Base-by-base conservation (phyloP, 2,113 vertebrate genomes). In the Cromileptes altivelis region DNA sequence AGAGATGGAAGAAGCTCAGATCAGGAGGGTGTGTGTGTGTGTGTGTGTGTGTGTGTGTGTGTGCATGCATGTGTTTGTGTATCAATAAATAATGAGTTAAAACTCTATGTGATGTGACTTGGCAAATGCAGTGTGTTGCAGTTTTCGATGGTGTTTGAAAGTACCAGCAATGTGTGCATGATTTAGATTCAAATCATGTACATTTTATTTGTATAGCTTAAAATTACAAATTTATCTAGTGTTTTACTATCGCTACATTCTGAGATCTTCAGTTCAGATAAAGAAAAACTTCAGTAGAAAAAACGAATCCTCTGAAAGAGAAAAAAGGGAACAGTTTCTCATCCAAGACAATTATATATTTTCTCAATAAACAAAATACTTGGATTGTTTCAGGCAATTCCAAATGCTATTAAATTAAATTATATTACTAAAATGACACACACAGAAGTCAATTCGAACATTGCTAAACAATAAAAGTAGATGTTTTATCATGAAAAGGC, bases 41-140 rank as follows among this genome's bases (percentile, higher is more conserved):
- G 56, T 33, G 23, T 50, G 18, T 69, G 53, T 52, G 47, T 60
- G 14, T 53, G 57, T 61, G 62, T 18, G 27, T 71, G 18, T 0
- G 21, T 76, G 78, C 84, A 23, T 45, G 45, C 33, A 37, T 37
- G 33, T 37, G 42, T 19, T 40, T 60, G 65, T 27, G 70, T 15
- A 58, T 89, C 60, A 82, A 85, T 85, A 82, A 81, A 76, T 75
- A 76, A 89, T 62, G 42, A 56, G 60, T 55, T 60, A 50, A 80
- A 86, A 70, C 53, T 71, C 4, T 0, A 9, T 65, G 25, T 75
- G 40, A 73, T 85, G 78, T 85, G 78, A 79, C 68, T 80, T 73
- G 49, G 21, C 73, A 47, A 57, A 40, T 21, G 67, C 42, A 33
- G 2, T 47, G 21, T 47, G 10, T 13, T 53, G 33, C 62, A 27